A percentile compares a stretch with the other conserved stretches of the same genome.
These are phyloP conservation scores for Argyresthia albistria DNA, from an alignment of 2,888 invertebrate genomes.

Conservation along the genomic window DNA sequence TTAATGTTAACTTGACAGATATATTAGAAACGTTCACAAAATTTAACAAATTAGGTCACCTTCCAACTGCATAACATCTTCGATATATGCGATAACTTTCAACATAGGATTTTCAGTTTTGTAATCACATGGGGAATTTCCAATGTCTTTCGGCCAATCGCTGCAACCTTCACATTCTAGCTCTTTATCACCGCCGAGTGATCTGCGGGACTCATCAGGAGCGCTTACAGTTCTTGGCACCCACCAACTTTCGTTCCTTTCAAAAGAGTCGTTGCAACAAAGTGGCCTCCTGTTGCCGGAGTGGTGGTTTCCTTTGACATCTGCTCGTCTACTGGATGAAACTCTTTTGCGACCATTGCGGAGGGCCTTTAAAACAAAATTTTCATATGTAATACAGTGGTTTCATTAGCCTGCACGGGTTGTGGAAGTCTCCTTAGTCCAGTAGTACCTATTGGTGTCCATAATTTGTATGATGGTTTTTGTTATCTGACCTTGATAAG, in stretches of 20 bases:
- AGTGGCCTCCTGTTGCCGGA: background rate
- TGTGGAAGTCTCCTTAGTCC: background rate
- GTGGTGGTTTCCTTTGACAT: too few relatives aligned
- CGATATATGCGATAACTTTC: constrained; percentile 40
- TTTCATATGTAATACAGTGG: too few relatives aligned
- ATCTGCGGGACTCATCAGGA: background rate
- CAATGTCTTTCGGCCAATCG: background rate
- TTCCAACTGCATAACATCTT: constrained; percentile 32
- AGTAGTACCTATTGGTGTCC: background rate
- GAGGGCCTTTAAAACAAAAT: too few relatives aligned
- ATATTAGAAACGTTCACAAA: too few relatives aligned
- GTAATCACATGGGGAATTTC: background rate
- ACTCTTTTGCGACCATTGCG: too few relatives aligned
- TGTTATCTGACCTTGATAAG: background rate
- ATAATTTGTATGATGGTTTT: background rate
- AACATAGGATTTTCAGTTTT: constrained; percentile 37
- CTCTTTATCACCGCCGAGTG: background rate
- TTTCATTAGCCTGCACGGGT: too few relatives aligned
- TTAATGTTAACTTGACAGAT: too few relatives aligned
- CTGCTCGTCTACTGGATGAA: too few relatives aligned
- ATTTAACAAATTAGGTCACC: constrained; percentile 13
- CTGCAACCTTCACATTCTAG: background rate
- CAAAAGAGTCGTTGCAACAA: background rate
- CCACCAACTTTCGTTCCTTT: background rate
- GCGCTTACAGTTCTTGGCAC: background rate